A percentile compares a stretch with the other conserved stretches of the same genome.
These are phyloP conservation scores for Orchesellides sinensis DNA, from an alignment of 2,888 invertebrate species.

Conservation along the genomic window DNA sequence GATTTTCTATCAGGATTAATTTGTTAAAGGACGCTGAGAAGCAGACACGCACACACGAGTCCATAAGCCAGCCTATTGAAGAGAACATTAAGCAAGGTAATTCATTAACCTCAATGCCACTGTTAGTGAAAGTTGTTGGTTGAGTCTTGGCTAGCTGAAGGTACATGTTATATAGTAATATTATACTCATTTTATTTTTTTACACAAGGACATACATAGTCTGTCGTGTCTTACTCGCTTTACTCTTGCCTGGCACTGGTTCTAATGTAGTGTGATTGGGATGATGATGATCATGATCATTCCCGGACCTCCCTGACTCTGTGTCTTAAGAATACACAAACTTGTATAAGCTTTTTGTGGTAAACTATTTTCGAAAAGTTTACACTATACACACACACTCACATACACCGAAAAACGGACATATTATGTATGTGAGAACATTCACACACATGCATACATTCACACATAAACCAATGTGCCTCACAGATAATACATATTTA, in stretches of 20 bases:
- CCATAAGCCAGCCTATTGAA: constrained; percentile 35
- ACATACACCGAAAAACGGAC: too few relatives aligned
- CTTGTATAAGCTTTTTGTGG: background rate
- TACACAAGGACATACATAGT: too few relatives aligned
- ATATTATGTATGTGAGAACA: background rate
- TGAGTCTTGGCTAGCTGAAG: constrained; percentile 22
- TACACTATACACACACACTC: background rate
- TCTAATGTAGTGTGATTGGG: background rate
- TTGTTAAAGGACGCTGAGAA: constrained; percentile 52
- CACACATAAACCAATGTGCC: background rate
- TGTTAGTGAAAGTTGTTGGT: constrained; percentile 54
- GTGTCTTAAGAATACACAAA: background rate
- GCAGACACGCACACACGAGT: constrained; percentile 58
- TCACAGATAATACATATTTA: background rate
- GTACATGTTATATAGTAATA: background rate
- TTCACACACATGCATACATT: background rate
- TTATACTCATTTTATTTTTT: too few relatives aligned
- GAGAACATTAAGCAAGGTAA: constrained; percentile 60
- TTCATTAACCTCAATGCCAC: constrained; percentile 63
- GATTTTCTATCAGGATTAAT: constrained; percentile 58
- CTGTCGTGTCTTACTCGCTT: constrained; percentile 11
- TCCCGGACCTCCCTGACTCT: constrained; percentile 5
- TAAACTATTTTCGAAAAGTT: constrained; percentile 5
- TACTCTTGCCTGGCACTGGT: constrained; percentile 9
- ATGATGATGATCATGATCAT: constrained; percentile 19